Base-by-base conservation (phyloP, 2,113 vertebrate species). In the Uropsilus gracilis region DNA sequence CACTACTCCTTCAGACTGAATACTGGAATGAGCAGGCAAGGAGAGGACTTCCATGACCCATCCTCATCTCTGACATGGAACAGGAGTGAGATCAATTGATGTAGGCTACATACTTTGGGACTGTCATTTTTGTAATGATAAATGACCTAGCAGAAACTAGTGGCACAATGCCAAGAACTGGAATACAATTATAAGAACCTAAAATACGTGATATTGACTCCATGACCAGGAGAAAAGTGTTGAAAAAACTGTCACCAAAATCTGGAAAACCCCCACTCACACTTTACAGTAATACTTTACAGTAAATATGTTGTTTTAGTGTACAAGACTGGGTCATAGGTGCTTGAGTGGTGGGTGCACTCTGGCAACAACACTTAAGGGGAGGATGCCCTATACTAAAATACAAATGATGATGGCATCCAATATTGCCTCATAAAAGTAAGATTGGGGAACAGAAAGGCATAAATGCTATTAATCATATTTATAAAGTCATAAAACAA, bases 1-100 rank as follows among this genome's bases (percentile, higher is more conserved):
- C 3, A 8, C 20, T n/a, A 14, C 10, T 76, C 3, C 14, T 28
- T 64, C 24, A 16, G 20, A 0, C 24, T 39, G 57, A 71, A 16
- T 5, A 69, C 44, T 30, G 39, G 30, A 59, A 32, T 34, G 12
- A 87, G n/a, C 59, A 1, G 26, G 44, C 37, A 22, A 24, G 26
- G 5, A 8, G 53, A 16, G 14, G 2, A 5, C 16, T 75, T 9
- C 6, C 26, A 13, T 5, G 30, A 53, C 22, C 18, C 1, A 0
- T 11, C 5, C 61, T 76, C 68, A 68, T 2, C 6, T 17, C 1
- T 64, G 61, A 18, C 1, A 9, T 2, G 18, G 8, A 80, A 30
- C 10, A 3, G 2, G 6, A 55, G 16, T 46, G n/a, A 46, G 1
- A 75, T 1, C 50, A 86, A 34, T 39, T 42, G 34, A 16, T 37